These are phyloP conservation scores for Pipistrellus nathusii DNA, from an alignment of 2,797 vertebrate genomes.

Conservation along the genomic window DNA sequence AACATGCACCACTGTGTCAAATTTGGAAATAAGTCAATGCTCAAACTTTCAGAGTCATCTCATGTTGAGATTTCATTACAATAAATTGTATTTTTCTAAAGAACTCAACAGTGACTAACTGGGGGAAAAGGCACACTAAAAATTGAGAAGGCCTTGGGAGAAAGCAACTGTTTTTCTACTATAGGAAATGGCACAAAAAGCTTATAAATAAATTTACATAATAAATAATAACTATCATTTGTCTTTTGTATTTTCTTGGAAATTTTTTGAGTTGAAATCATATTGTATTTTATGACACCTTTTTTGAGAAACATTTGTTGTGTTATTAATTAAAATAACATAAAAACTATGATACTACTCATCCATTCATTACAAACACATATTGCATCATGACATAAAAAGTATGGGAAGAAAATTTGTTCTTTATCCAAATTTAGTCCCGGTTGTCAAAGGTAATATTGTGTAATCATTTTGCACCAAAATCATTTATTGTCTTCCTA, in stretches of 20 bases:
- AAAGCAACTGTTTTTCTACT: background rate
- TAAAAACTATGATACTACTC: background rate
- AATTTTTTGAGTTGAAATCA: background rate
- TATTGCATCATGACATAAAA: background rate
- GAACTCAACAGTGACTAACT: background rate
- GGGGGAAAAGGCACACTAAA: background rate
- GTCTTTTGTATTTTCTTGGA: constrained; percentile 49
- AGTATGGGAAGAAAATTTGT: background rate
- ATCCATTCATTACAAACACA: background rate
- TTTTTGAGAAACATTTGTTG: background rate
- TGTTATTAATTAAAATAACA: background rate
- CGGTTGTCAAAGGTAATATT: background rate
- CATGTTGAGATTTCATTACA: background rate
- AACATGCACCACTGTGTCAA: background rate
- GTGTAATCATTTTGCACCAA: background rate
- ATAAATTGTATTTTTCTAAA: constrained; percentile 10
- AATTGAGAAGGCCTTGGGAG: background rate
- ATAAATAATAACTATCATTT: background rate
- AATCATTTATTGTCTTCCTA: background rate
- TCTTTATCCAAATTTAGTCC: background rate
- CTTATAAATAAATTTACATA: background rate
- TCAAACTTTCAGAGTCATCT: background rate
- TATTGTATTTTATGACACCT: background rate
- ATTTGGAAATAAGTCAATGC: background rate
- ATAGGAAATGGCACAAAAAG: background rate